phyloP scores from a whole-genome alignment of 1,140 invertebrate genomes.

The Anagrus nilaparvatae region DNA sequence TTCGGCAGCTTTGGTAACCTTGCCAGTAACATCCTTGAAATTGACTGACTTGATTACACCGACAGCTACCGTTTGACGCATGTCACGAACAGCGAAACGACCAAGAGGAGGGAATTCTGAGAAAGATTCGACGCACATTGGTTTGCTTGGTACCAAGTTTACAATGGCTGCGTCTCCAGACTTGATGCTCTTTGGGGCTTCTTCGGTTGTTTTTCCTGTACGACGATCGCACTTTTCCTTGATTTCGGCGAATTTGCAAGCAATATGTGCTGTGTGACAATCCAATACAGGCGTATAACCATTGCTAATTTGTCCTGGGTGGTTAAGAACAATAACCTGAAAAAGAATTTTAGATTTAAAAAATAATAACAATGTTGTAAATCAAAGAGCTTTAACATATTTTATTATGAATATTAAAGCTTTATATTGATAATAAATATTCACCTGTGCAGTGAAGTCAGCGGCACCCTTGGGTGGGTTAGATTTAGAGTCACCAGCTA shows the following conservation, averaged over 20 bases:
- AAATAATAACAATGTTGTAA: neutral
- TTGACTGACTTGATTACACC: conserved; percentile 90
- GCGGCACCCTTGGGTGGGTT: conserved; percentile 86
- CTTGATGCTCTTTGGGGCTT: conserved; percentile 81
- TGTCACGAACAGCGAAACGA: conserved; percentile 97
- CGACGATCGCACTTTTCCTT: conserved; percentile 97
- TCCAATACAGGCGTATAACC: conserved; percentile 96
- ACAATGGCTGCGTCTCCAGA: conserved; percentile 95
- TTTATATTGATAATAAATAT: too few relatives aligned
- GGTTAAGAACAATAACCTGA: conserved; percentile 93
- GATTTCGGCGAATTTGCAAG: conserved; percentile 96
- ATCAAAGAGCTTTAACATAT: too few relatives aligned
- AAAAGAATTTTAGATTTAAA: too few relatives aligned
- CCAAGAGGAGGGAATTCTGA: conserved; percentile 95
- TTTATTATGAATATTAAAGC: too few relatives aligned
- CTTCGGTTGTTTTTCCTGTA: conserved; percentile 80
- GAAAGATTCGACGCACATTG: conserved; percentile 97
- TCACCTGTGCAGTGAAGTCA: conserved; percentile 86
- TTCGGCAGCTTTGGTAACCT: conserved; percentile 95
- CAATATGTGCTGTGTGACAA: conserved; percentile 98
- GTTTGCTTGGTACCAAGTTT: conserved; percentile 83
- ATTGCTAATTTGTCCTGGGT: conserved; percentile 93
- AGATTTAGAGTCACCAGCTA: conserved; percentile 94
- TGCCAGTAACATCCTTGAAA: conserved; percentile 80
- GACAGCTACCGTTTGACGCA: conserved; percentile 98